A percentile compares a stretch with the other conserved stretches of the same genome.
Conservation (phyloP, 2,888 invertebrate species). For the Chaetogeoica ovagalla region DNA sequence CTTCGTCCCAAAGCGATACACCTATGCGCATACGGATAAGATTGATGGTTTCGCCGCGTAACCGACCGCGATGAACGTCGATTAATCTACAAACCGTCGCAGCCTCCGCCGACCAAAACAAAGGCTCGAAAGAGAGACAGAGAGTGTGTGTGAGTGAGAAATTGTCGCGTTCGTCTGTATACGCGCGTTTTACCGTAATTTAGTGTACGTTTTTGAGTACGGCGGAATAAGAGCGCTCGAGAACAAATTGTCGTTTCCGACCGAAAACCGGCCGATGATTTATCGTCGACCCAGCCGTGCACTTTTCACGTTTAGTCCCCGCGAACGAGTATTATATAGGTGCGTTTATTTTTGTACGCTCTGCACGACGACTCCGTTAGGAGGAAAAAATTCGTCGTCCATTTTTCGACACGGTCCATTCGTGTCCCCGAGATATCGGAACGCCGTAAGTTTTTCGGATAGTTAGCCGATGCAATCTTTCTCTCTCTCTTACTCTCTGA, state of each 20-base stretch:
- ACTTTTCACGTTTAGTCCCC: slow-evolving; percentile 7
- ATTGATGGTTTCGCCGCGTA: slow-evolving; percentile 43
- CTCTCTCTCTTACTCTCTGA: no score
- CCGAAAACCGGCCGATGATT: slow-evolving; percentile 41
- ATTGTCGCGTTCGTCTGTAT: neutral
- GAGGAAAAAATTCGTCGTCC: neutral
- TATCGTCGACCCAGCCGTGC: slow-evolving; percentile 24
- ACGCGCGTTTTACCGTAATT: no score
- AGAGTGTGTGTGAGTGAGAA: no score
- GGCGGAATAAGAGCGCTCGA: neutral
- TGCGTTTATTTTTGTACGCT: slow-evolving; percentile 30
- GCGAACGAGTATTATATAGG: neutral
- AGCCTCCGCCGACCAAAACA: neutral
- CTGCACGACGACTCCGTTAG: no score
- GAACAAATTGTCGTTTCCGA: slow-evolving; percentile 43
- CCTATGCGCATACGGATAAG: neutral
- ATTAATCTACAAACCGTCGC: slow-evolving; percentile 41
- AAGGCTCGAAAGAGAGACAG: slow-evolving; percentile 14
- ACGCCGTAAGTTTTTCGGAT: no score
- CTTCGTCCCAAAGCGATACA: neutral
- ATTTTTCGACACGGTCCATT: neutral
- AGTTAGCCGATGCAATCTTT: no score
- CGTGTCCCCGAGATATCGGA: no score
- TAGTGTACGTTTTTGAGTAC: no score
- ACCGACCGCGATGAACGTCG: slow-evolving; percentile 45